Evolutionary conservation across 2,113 vertebrate species (phyloP), one percentile per base, ranked within the genome.

Genomic region (Amazona guildingii): DNA sequence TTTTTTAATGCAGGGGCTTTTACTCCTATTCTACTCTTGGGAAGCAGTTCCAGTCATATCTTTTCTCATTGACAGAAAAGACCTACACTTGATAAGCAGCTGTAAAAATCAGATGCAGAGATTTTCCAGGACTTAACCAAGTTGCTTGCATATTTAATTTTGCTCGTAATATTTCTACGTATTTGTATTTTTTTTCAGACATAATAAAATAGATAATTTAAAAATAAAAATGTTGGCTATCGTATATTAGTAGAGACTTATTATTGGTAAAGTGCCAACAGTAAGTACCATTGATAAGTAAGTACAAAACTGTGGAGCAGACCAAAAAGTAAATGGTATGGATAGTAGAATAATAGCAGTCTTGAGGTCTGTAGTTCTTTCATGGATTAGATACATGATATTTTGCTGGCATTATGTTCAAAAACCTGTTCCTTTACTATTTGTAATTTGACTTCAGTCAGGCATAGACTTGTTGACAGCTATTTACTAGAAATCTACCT

Each of bases 311-410:
- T 90, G 29, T 91, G 83, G 69, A 95, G 75, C 70, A 96, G 88
- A 96, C 82, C 10, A 33, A 89, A 92, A 97, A 94, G 67, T 76
- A 95, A 93, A 86, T 95, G 64, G 72, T 87, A 92, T 92, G 85
- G 83, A 82, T 96, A 96, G 94, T 97, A 97, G 97, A 97, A 96
- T 96, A 97, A 97, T 95, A 92, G 88, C 70, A 96, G 85, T 89
- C 86, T 90, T 97, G 75, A 94, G 76, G 88, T 91, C 88, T 97
- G 83, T 94, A 92, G 92, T 98, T 96, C 95, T 92, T 97, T 91
- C 88, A 69, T 92, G 96, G 95, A 96, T 97, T 97, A 97, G 97
- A 94, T 96, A 97, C 61, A 44, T 95, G 95, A 97, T 97, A 94
- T 91, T 97, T 97, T 95, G 81, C 89, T 97, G 95, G 96, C 95